Conservation (phyloP, 2,797 vertebrate genomes). For the Hylomyscus alleni region DNA sequence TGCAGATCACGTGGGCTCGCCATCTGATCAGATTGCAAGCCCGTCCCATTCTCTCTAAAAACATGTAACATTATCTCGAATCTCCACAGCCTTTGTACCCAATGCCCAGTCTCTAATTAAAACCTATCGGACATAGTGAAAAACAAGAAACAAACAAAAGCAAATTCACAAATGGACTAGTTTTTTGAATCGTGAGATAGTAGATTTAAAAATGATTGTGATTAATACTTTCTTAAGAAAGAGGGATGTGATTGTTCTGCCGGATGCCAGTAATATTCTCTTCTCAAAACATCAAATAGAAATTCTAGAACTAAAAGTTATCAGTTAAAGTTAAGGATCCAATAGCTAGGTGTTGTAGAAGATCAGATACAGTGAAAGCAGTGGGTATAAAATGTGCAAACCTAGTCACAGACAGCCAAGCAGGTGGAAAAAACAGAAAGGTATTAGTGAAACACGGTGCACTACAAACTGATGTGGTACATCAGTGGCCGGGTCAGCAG, state of each 20-base stretch:
- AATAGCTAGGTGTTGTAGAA: not conserved
- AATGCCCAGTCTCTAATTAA: not conserved
- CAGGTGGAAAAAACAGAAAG: not conserved
- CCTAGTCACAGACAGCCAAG: not conserved
- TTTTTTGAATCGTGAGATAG: not conserved
- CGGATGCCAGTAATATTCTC: not conserved
- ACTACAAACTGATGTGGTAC: not conserved
- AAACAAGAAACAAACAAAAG: not conserved
- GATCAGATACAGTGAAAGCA: not conserved
- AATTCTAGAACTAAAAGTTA: conserved; percentile 46
- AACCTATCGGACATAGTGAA: not conserved
- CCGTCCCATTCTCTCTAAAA: not conserved
- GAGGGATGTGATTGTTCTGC: not conserved
- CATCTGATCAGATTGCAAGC: not conserved
- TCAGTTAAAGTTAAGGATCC: conserved; percentile 7
- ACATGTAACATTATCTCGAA: not conserved
- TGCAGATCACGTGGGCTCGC: not conserved
- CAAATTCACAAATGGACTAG: not conserved
- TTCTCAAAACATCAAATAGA: conserved; percentile 54
- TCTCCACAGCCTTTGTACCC: not conserved
- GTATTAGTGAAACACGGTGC: not conserved
- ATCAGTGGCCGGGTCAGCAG: not conserved
- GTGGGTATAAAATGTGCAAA: not conserved
- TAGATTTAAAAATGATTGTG: conserved; percentile 47
- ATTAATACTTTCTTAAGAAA: not conserved